These are phyloP conservation scores for Ethmia dodecea DNA, from an alignment of 2,888 invertebrate species.

Conservation along the genomic window DNA sequence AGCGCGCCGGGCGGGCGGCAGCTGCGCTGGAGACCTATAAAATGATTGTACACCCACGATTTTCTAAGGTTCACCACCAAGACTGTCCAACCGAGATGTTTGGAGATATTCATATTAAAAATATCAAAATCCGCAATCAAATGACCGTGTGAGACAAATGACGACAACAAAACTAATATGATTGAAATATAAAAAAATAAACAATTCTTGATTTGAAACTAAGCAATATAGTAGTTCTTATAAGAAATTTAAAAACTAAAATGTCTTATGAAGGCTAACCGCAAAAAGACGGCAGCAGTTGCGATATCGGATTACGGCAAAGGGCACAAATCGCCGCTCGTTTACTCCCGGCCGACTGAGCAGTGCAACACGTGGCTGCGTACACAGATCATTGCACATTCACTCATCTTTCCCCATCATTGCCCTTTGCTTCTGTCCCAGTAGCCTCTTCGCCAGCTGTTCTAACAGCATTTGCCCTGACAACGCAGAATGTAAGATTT, in stretches of 20 bases:
- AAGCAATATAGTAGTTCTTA: no score
- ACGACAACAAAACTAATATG: no score
- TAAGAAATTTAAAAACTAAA: no score
- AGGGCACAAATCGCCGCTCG: conserved; percentile 27
- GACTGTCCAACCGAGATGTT: no score
- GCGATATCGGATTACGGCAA: conserved; percentile 38
- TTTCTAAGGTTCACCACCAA: conserved; percentile 51
- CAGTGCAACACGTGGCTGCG: conserved; percentile 51
- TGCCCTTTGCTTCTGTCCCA: conserved; percentile 47
- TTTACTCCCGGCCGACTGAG: conserved; percentile 21
- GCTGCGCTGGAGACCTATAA: conserved; percentile 70
- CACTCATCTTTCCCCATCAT: conserved; percentile 49
- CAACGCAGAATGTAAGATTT: no score
- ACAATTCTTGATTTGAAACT: no score
- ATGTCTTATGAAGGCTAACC: no score
- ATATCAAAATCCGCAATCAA: no score
- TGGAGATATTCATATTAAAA: no score
- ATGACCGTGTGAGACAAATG: no score
- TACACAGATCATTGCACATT: conserved; percentile 50
- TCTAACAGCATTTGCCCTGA: conserved; percentile 4
- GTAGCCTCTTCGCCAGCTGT: conserved; percentile 44
- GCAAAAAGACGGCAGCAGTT: conserved; percentile 35
- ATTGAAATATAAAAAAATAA: no score
- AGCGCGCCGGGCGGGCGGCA: conserved; percentile 57
- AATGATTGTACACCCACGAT: conserved; percentile 63